Evolutionary conservation across 2,888 invertebrate species (phyloP).

Genomic region (Carabus problematicus): DNA sequence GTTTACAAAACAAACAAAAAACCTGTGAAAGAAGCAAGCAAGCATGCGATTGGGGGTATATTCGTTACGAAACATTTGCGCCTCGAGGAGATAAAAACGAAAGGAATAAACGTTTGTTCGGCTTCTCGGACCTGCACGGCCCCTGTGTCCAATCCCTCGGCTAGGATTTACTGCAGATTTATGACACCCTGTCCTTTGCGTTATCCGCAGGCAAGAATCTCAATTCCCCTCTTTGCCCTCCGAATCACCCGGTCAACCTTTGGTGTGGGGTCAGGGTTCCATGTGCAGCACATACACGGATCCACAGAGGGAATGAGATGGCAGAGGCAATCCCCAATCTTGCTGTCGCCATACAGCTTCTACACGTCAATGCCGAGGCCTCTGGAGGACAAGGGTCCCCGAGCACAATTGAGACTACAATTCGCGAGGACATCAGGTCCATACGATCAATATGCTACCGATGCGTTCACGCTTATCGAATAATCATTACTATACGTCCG

Average conservation of each 20-base stretch:
- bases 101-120: constrained; percentile 21
- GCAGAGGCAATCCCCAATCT: constrained; percentile 26
- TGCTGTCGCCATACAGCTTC: constrained; percentile 35
- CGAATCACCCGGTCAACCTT: too few species aligned
- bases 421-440: constrained; percentile 29
- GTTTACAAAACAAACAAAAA: not conserved
- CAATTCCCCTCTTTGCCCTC: not conserved
- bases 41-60: constrained; percentile 23
- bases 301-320: constrained; percentile 1
- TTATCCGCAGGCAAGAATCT: constrained; percentile 19
- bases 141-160: constrained; percentile 11
- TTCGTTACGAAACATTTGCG: constrained; percentile 36
- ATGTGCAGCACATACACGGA: not conserved
- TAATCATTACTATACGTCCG: too few species aligned
- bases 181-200: constrained; percentile 22
- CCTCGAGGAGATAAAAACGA: constrained; percentile 29
- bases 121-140: constrained; percentile 3
- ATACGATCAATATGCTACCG: constrained; percentile 32
- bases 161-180: constrained; percentile 35
- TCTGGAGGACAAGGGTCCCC: constrained; percentile 30
- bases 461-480: constrained; percentile 19
- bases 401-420: constrained; percentile 28
- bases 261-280: not conserved
- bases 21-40: constrained; percentile 9
- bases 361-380: constrained; percentile 31